phyloP scores from a whole-genome alignment of 2,888 invertebrate genomes.

The Byasa hedistus region DNA sequence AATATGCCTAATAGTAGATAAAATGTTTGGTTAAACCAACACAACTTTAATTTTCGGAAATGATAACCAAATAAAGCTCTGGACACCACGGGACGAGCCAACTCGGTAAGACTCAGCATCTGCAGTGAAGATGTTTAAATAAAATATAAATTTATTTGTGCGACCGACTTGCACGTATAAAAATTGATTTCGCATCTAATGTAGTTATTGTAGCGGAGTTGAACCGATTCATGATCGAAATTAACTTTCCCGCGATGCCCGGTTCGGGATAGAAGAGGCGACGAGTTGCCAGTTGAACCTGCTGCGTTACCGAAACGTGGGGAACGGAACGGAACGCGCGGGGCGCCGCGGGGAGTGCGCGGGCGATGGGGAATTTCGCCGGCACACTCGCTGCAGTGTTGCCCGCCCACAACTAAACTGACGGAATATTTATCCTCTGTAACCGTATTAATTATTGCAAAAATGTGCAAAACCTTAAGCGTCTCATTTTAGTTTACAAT shows the following conservation, averaged over 20 bases:
- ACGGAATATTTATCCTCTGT: constrained; percentile 67
- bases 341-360: constrained; percentile 43
- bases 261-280: constrained; percentile 36
- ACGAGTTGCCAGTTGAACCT: constrained; percentile 26
- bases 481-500: constrained; percentile 71
- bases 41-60: constrained; percentile 41
- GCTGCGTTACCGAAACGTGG: constrained; percentile 17
- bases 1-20: constrained; percentile 78
- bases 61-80: constrained; percentile 36
- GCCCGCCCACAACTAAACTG: constrained; percentile 52
- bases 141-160: constrained; percentile 29
- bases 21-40: constrained; percentile 76
- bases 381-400: constrained; percentile 47
- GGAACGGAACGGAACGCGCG: constrained; percentile 1
- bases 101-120: constrained; percentile 2
- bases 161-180: constrained; percentile 25
- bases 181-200: constrained; percentile 13
- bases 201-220: neutral
- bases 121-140: constrained; percentile 16
- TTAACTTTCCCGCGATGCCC: constrained; percentile 36
- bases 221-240: constrained; percentile 7
- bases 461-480: constrained; percentile 79
- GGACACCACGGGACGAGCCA: constrained; percentile 37
- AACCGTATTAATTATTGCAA: constrained; percentile 74
- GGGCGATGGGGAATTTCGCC: constrained; percentile 60